Conservation (phyloP, 2,797 vertebrate genomes). For the Euphonia xanthogaster region DNA sequence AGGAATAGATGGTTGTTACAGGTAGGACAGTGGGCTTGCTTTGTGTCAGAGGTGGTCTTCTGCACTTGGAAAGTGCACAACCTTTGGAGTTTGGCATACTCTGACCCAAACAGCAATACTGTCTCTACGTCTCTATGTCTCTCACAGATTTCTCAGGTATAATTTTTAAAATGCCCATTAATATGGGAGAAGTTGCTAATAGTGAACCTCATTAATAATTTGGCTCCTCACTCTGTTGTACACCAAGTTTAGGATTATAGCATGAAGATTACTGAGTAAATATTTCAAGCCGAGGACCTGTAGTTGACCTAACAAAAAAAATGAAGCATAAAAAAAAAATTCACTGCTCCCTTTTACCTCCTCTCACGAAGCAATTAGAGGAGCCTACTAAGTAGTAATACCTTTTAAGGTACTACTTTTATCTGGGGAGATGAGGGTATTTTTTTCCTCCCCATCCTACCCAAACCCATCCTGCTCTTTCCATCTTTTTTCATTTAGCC, state of each 20-base stretch:
- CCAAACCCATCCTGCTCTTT: fast-evolving
- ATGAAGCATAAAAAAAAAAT: not conserved
- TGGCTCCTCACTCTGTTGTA: not conserved
- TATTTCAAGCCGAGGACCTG: not conserved
- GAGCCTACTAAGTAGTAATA: not conserved
- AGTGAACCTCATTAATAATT: not conserved
- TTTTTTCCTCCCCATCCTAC: not conserved
- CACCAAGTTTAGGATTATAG: not conserved
- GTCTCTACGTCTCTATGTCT: not conserved
- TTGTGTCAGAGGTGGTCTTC: not conserved
- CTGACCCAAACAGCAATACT: not conserved
- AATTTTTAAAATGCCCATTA: not conserved
- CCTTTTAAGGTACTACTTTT: not conserved
- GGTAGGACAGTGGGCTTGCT: not conserved
- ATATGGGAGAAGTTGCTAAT: not conserved
- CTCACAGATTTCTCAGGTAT: not conserved
- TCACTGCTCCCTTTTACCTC: not conserved
- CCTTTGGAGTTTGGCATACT: not conserved
- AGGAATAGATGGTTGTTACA: not conserved
- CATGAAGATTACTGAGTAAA: not conserved
- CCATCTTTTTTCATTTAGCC: not conserved
- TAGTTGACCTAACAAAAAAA: not conserved
- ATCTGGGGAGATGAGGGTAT: not conserved
- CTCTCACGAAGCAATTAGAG: not conserved
- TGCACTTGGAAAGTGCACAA: not conserved